Evolutionary conservation across 1,140 invertebrate genomes (phyloP).

Genomic region (Drosophila pectinifera): DNA sequence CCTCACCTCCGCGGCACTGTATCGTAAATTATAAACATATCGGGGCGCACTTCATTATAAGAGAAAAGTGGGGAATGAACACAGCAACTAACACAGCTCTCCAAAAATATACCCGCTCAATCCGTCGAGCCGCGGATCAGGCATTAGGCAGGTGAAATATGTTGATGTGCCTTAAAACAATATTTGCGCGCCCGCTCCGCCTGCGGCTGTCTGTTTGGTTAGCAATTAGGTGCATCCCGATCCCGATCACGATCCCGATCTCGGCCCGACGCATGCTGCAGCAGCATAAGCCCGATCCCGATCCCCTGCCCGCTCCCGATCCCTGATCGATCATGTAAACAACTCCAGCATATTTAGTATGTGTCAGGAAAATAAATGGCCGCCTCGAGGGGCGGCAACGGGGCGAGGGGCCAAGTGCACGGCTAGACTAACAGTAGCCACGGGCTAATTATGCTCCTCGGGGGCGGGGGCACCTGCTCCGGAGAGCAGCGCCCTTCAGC

Average conservation of each 20-base stretch:
- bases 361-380: constrained; percentile 79
- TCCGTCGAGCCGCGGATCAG: constrained; percentile 20
- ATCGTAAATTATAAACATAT: constrained; percentile 84
- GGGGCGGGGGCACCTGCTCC: constrained; percentile 11
- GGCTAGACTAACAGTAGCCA: constrained; percentile 69
- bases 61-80: constrained; percentile 45
- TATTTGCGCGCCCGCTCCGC: constrained; percentile 59
- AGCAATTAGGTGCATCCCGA: constrained; percentile 71
- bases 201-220: constrained; percentile 65
- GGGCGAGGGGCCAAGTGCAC: constrained; percentile 17
- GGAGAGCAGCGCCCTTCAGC: constrained; percentile 62
- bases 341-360: constrained; percentile 77
- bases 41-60: constrained; percentile 67
- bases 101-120: constrained; percentile 31
- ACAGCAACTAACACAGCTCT: constrained; percentile 11
- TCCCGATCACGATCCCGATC: constrained; percentile 26
- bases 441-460: constrained; percentile 65
- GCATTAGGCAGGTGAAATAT: constrained; percentile 71
- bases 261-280: constrained; percentile 26
- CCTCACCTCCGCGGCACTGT: neutral
- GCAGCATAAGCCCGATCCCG: constrained; percentile 42
- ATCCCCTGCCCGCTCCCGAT: constrained; percentile 15
- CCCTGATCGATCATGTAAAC: constrained; percentile 73
- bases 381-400: constrained; percentile 24
- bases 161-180: constrained; percentile 79